Percentiles rank a stretch among this genome's conserved stretches.
Conservation (phyloP, 2,888 invertebrate genomes). For the Apeira syringaria region DNA sequence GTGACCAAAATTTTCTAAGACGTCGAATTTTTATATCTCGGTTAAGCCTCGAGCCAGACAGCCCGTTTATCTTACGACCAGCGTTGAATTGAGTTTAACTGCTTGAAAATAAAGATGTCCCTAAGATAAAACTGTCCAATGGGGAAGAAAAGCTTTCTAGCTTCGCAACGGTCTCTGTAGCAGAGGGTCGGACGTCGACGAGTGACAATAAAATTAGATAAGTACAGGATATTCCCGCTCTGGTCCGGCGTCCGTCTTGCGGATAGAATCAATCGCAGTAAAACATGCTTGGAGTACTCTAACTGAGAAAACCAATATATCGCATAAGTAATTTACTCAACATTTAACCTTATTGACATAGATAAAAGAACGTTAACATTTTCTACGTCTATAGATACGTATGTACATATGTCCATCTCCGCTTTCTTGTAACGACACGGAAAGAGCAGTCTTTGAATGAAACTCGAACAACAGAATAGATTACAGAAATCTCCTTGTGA, state of each 20-base stretch:
- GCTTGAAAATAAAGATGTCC: slow-evolving; percentile 75
- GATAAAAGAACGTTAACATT: slow-evolving; percentile 24
- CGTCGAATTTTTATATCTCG: slow-evolving; percentile 46
- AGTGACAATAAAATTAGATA: slow-evolving; percentile 83
- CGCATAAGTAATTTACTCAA: slow-evolving; percentile 33
- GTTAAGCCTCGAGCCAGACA: slow-evolving; percentile 41
- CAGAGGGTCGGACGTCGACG: slow-evolving; percentile 66
- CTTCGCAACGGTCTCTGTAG: slow-evolving; percentile 51
- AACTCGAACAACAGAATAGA: slow-evolving; percentile 65
- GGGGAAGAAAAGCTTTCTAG: slow-evolving; percentile 66
- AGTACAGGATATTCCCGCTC: slow-evolving; percentile 73
- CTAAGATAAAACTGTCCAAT: slow-evolving; percentile 68
- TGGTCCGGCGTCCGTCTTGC: slow-evolving; percentile 66
- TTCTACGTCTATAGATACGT: slow-evolving; percentile 28
- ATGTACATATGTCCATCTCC: slow-evolving; percentile 60
- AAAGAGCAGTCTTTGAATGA: slow-evolving; percentile 72
- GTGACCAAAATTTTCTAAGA: slow-evolving; percentile 41
- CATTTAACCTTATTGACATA: slow-evolving; percentile 38
- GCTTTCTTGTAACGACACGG: slow-evolving; percentile 71
- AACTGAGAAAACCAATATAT: slow-evolving; percentile 35
- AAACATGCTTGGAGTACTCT: slow-evolving; percentile 66
- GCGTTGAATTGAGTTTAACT: slow-evolving; percentile 76
- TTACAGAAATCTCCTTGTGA: slow-evolving; percentile 59
- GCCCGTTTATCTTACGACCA: slow-evolving; percentile 57
- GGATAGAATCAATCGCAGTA: slow-evolving; percentile 80